Conservation (phyloP, 2,888 invertebrate species). For the Pristionchus maxplancki region DNA sequence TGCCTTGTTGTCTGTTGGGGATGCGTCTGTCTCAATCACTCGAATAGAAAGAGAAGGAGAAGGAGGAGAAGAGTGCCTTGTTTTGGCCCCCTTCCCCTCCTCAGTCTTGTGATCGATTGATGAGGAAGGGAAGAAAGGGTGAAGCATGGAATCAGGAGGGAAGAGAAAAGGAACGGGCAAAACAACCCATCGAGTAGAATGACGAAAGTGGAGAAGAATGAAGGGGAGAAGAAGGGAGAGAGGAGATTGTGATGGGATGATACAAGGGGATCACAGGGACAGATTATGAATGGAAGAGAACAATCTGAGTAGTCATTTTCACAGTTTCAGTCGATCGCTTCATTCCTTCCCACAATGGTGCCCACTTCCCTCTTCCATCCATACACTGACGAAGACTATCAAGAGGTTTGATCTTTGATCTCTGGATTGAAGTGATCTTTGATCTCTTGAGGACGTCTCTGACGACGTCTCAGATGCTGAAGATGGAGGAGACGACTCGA, state of each 20-base stretch:
- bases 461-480: slow-evolving; percentile 65
- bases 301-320: not conserved
- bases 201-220: slow-evolving; percentile 32
- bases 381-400: slow-evolving; percentile 67
- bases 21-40: slow-evolving; percentile 18
- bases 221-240: not conserved
- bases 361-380: slow-evolving; percentile 59
- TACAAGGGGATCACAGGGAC: slow-evolving; percentile 10
- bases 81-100: slow-evolving; percentile 28
- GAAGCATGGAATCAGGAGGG: slow-evolving; percentile 41
- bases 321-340: slow-evolving; percentile 32
- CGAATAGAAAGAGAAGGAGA: slow-evolving; percentile 34
- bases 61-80: slow-evolving; percentile 15
- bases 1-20: not conserved
- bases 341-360: slow-evolving; percentile 65
- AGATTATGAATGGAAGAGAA: not conserved
- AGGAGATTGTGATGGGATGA: not conserved
- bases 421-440: slow-evolving; percentile 27
- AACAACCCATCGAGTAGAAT: slow-evolving; percentile 3
- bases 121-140: slow-evolving; percentile 28
- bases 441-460: slow-evolving; percentile 54
- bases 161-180: slow-evolving; percentile 1
- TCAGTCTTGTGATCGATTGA: slow-evolving; percentile 29
- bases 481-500: slow-evolving; percentile 56
- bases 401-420: slow-evolving; percentile 50